Evolutionary conservation across 2,888 invertebrate species (phyloP).

Genomic region (Spatulosminthurus flaviceps): DNA sequence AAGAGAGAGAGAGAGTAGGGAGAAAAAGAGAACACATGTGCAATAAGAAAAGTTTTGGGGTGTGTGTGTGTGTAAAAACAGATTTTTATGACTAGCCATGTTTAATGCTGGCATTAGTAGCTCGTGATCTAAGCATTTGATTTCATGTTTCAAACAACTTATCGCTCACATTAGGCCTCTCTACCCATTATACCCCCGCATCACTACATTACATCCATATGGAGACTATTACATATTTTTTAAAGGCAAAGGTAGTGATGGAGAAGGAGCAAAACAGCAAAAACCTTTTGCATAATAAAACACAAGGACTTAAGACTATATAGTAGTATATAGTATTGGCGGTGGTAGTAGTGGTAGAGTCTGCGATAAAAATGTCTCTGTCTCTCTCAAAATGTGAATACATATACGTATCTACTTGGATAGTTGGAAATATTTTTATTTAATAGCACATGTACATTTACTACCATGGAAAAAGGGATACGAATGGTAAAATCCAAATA

Average conservation of each 20-base stretch:
- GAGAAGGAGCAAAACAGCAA: background rate
- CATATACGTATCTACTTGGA: too few species aligned
- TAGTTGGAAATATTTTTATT: too few species aligned
- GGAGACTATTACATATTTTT: background rate
- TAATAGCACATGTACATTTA: too few species aligned
- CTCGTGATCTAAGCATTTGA: constrained; percentile 45
- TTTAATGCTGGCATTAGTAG: constrained; percentile 49
- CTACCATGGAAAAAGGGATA: too few species aligned
- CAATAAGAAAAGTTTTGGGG: background rate
- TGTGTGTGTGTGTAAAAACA: constrained; percentile 10
- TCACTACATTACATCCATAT: background rate
- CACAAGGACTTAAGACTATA: too few species aligned
- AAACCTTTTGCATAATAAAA: constrained; percentile 11
- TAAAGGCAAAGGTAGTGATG: background rate
- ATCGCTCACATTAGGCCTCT: too few species aligned
- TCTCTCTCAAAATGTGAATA: too few species aligned
- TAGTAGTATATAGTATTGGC: too few species aligned
- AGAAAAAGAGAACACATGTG: background rate
- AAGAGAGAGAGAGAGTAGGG: background rate
- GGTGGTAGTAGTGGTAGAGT: too few species aligned
- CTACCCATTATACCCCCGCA: background rate
- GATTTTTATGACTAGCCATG: constrained; percentile 34
- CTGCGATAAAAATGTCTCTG: too few species aligned
- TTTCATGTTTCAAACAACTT: constrained; percentile 20
- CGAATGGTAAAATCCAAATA: too few species aligned